Conservation (phyloP, 2,888 invertebrate species). For the Koerneria pararmatus region DNA sequence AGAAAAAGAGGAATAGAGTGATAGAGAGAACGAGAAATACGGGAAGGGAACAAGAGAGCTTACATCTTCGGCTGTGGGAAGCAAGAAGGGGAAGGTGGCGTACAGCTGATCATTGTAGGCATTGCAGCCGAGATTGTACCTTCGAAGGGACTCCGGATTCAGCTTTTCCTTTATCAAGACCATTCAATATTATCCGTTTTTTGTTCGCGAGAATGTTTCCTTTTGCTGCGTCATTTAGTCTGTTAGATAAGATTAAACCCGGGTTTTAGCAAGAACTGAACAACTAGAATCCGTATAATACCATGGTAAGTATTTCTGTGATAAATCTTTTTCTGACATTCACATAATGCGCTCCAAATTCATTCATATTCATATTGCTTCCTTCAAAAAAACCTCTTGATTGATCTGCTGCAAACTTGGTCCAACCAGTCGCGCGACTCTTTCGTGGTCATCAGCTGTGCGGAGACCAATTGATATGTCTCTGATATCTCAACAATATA, state of each 20-base stretch:
- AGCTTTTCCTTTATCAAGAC: slow-evolving; percentile 3
- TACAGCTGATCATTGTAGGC: slow-evolving; percentile 38
- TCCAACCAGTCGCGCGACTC: slow-evolving; percentile 31
- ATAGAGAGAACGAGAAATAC: too few relatives aligned
- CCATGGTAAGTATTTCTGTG: too few relatives aligned
- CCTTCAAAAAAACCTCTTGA: slow-evolving; percentile 10
- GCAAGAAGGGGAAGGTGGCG: slow-evolving; percentile 37
- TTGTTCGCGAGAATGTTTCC: too few relatives aligned
- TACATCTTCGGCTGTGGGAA: slow-evolving; percentile 38
- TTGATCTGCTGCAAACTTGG: neutral
- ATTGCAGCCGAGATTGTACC: slow-evolving; percentile 37
- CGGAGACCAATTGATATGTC: slow-evolving; percentile 42
- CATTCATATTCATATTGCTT: too few relatives aligned
- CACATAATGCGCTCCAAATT: too few relatives aligned
- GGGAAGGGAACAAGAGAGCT: too few relatives aligned
- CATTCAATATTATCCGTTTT: neutral
- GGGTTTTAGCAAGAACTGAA: too few relatives aligned
- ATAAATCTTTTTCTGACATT: too few relatives aligned
- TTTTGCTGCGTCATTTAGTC: too few relatives aligned
- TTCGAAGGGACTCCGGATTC: slow-evolving; percentile 35
- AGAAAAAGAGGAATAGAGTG: neutral
- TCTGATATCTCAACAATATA: slow-evolving; percentile 29
- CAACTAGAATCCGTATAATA: too few relatives aligned
- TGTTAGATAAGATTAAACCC: too few relatives aligned
- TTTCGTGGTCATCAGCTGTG: slow-evolving; percentile 28